phyloP scores from a whole-genome alignment of 2,113 vertebrate genomes.

The Ascaphus truei region DNA sequence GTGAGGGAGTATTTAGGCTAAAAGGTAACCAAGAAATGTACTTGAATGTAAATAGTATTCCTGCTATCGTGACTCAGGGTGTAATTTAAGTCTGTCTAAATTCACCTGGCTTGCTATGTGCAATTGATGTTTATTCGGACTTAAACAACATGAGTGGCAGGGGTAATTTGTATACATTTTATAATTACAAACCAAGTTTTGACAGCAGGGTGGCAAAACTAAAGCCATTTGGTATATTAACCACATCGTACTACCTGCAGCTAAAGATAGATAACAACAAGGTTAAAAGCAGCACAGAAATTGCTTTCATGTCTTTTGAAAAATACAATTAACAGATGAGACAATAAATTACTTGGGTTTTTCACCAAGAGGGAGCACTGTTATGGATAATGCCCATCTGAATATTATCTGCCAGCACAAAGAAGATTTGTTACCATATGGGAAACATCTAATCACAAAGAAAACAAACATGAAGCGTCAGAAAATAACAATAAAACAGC shows the following conservation, averaged over 20 bases:
- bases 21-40: no score
- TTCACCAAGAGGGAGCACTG: conserved; percentile 12
- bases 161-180: not conserved
- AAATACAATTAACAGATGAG: conserved; percentile 20
- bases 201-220: not conserved
- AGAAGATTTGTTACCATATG: conserved; percentile 28
- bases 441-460: conserved; percentile 12
- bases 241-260: not conserved
- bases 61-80: not conserved
- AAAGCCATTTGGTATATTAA: conserved; percentile 6
- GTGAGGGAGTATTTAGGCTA: no score
- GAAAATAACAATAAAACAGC: conserved; percentile 25
- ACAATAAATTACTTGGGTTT: conserved; percentile 24
- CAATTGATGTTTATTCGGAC: conserved; percentile 4
- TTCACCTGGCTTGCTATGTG: not conserved
- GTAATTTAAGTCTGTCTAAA: not conserved
- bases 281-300: not conserved
- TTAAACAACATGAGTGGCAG: not conserved
- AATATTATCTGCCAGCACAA: not conserved
- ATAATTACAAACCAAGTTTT: not conserved
- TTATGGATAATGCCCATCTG: conserved; percentile 11
- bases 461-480: conserved; percentile 7
- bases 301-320: not conserved
- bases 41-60: not conserved
- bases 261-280: conserved; percentile 1